Base-by-base conservation (phyloP, 2,797 vertebrate species). In the Parauchenoglanis punctatus region DNA sequence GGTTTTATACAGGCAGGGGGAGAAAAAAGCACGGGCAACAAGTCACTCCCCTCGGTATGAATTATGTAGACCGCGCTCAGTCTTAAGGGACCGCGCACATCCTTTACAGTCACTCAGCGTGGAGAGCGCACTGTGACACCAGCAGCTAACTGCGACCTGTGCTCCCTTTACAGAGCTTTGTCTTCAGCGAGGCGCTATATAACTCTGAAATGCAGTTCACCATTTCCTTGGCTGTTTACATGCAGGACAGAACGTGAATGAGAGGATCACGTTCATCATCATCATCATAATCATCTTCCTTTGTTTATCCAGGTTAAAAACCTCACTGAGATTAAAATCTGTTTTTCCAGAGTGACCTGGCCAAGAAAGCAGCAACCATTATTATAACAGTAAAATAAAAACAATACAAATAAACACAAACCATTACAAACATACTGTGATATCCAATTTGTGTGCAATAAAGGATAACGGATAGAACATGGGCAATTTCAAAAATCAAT, bases 41-140 rank as follows among this genome's bases (percentile, higher is more conserved):
- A 95, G 95, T 96, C 96, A 96, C 96, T 95, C 96, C 95, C 95
- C 94, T 93, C 93, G 90, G 94, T 94, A 95, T 96, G 95, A 96
- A 96, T 96, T 96, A 96, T 96, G 95, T 96, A 96, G 96, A 93
- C 93, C 90, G 93, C 93, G 93, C 91, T 93, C 92, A 88, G 92
- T 93, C 93, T 93, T 92, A 94, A 94, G 93, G 94, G 92, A 93
- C 92, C 86, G 88, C 91, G 86, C 87, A 78, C 93, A 91, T 93
- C 91, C 40, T 89, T 77, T 88, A 88, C 56, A 86, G 77, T 65
- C 78, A 46, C 54, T 88, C 44, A 59, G 67, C 6, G 10, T 12
- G 44, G n/a, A 63, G 28, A 15, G 10, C 72, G 5, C 72, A 78
- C 1, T 2, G 56, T 28, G 44, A 67, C 59, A 77, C 40, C 72